Percentiles rank a stretch among this genome's conserved stretches.
These are phyloP conservation scores for Aspidiotus rigidus DNA, from an alignment of 2,888 invertebrate species.

Conservation along the genomic window DNA sequence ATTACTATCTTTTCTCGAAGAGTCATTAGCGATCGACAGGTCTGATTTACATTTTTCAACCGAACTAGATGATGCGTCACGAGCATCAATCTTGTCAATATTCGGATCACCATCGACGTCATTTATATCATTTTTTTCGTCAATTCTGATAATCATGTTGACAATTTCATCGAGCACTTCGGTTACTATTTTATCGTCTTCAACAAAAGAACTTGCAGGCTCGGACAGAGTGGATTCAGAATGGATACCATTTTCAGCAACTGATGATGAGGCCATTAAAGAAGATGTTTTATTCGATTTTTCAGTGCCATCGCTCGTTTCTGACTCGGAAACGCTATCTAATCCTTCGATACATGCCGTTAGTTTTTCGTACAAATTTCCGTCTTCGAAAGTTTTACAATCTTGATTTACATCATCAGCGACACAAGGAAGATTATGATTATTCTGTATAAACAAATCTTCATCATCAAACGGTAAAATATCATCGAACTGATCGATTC, in stretches of 20 bases:
- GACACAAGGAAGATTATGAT: not conserved
- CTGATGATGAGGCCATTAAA: not conserved
- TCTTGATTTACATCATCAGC: not conserved
- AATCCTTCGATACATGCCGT: not conserved
- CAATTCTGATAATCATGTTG: not conserved
- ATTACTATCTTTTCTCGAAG: not conserved
- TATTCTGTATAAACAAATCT: not conserved
- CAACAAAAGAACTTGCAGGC: not conserved
- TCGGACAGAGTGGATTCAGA: not conserved
- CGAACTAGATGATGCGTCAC: not conserved
- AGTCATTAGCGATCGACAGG: not conserved
- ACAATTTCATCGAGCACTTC: constrained; percentile 2
- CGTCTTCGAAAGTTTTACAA: not conserved
- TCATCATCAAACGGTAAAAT: not conserved
- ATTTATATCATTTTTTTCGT: not conserved
- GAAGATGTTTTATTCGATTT: not conserved
- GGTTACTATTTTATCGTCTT: not conserved
- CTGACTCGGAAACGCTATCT: not conserved
- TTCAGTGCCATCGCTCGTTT: not conserved
- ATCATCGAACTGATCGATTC: not conserved
- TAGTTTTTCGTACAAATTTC: no score
- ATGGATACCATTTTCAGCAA: not conserved
- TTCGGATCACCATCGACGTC: not conserved
- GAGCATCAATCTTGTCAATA: not conserved
- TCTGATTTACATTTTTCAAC: not conserved